A percentile compares a stretch with the other conserved stretches of the same genome.
These are phyloP conservation scores for Bradypodion pumilum DNA, from an alignment of 2,797 vertebrate species.

Conservation along the genomic window DNA sequence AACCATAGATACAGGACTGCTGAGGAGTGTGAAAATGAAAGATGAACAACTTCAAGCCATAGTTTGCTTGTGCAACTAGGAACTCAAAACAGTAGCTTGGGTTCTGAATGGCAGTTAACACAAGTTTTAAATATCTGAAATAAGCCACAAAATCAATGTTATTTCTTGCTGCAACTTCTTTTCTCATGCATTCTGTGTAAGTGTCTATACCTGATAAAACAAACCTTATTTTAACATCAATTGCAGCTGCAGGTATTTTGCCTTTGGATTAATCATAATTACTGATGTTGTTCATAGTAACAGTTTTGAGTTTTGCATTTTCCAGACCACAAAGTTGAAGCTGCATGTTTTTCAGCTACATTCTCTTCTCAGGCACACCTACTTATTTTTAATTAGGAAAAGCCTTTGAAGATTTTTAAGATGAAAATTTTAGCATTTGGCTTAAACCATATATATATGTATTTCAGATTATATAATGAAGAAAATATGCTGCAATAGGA, in stretches of 20 bases:
- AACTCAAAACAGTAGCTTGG: neutral
- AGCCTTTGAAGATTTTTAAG: conserved; percentile 4
- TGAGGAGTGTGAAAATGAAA: neutral
- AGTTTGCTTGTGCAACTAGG: neutral
- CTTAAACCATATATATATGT: neutral
- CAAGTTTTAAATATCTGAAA: neutral
- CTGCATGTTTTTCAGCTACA: conserved; percentile 57
- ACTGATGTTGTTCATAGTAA: conserved; percentile 50
- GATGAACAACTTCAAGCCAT: neutral
- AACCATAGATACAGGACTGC: neutral
- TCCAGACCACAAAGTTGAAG: conserved; percentile 61
- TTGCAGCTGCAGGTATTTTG: conserved; percentile 39
- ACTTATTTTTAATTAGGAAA: conserved; percentile 61
- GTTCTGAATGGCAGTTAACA: neutral
- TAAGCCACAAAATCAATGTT: neutral
- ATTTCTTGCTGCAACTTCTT: neutral
- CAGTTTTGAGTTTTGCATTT: conserved; percentile 62
- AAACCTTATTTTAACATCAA: conserved; percentile 16
- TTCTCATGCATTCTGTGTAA: neutral
- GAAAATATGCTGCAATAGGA: neutral
- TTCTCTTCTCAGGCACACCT: conserved; percentile 71
- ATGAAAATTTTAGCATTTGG: neutral
- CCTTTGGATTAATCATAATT: conserved; percentile 20
- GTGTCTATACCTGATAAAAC: neutral
- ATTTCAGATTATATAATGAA: neutral